phyloP scores from a whole-genome alignment of 2,797 vertebrate species.

The Anguilla megastoma region DNA sequence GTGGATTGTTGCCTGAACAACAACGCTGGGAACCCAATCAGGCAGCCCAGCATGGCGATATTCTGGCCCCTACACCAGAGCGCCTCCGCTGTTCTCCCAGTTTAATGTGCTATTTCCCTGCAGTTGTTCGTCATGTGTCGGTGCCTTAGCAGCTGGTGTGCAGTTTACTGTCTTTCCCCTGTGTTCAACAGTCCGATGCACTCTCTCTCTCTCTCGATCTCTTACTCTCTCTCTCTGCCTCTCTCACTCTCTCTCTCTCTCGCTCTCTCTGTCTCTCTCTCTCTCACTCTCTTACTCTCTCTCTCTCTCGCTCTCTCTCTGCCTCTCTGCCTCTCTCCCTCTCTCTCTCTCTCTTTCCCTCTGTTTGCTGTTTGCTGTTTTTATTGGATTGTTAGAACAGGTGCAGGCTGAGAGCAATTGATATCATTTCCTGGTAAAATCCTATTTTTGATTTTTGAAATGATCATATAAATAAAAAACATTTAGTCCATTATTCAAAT shows the following conservation, averaged over 20 bases:
- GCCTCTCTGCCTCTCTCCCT: background rate
- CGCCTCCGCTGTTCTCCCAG: background rate
- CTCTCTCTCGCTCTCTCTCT: background rate
- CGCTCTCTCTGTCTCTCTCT: background rate
- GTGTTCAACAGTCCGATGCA: background rate
- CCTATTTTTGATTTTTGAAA: background rate
- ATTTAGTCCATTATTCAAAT: background rate
- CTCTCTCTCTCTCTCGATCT: conserved; percentile 5
- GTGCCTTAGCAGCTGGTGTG: conserved; percentile 29
- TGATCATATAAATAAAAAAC: background rate
- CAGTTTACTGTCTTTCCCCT: conserved; percentile 9
- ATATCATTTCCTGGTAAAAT: background rate
- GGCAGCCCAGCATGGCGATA: background rate
- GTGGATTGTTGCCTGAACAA: background rate
- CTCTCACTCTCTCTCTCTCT: background rate
- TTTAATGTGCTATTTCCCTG: conserved; percentile 19
- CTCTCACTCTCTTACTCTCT: background rate
- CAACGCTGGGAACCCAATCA: conserved; percentile 3
- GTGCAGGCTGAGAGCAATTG: background rate
- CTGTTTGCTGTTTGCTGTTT: background rate
- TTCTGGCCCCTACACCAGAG: background rate
- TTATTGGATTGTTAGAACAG: background rate
- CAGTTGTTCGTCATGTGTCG: conserved; percentile 18
- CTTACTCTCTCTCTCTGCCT: background rate
- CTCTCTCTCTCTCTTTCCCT: background rate